These are phyloP conservation scores for Cladopsammia gracilis DNA, from an alignment of 64 coral and sea anemone genomes.

Conservation along the genomic window DNA sequence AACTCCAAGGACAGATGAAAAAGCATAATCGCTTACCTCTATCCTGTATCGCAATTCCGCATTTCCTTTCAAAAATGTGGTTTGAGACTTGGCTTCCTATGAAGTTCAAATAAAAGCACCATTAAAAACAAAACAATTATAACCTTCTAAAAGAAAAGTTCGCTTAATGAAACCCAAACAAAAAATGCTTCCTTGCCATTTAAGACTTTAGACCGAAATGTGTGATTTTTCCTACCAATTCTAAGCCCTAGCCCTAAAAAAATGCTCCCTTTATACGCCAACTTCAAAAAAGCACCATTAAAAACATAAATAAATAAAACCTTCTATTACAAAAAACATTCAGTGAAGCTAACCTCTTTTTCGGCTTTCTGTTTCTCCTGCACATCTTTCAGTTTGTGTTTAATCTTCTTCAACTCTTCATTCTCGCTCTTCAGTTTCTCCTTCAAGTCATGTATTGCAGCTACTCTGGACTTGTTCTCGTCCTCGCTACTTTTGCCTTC, in stretches of 20 bases:
- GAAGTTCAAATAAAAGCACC: neutral
- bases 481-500: slow-evolving; percentile 93
- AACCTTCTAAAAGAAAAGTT: neutral
- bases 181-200: no score
- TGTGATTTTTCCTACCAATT: no score
- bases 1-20: neutral
- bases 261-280: no score
- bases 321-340: neutral
- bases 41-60: slow-evolving; percentile 90
- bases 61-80: slow-evolving; percentile 96
- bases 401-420: slow-evolving; percentile 96
- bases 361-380: slow-evolving; percentile 98
- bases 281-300: no score
- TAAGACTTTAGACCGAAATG: no score
- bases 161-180: no score
- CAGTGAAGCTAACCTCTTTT: slow-evolving; percentile 78
- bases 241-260: no score
- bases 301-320: no score
- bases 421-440: slow-evolving; percentile 97
- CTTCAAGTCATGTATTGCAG: slow-evolving; percentile 94
- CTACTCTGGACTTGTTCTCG: slow-evolving; percentile 80
- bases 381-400: slow-evolving; percentile 93
- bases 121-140: neutral
- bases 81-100: slow-evolving; percentile 93
- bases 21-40: slow-evolving; percentile 51